phyloP scores from a whole-genome alignment of 2,113 vertebrate species.

The Amphiprion percula region DNA sequence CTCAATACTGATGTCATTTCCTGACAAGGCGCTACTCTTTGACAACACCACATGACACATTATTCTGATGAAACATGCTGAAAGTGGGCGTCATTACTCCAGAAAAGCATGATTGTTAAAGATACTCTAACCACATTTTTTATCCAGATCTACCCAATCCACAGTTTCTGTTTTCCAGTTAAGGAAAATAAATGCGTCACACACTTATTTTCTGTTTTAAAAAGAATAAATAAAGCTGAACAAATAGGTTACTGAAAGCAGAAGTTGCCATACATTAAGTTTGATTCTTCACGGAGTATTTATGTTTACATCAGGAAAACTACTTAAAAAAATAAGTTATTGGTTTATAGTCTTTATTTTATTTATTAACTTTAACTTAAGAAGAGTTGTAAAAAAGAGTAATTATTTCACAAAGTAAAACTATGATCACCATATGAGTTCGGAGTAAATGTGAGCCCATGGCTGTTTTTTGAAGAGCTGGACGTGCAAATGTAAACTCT shows the following conservation, averaged over 20 bases:
- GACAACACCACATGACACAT: conserved; percentile 40
- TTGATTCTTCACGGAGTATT: too few relatives aligned
- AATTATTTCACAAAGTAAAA: conserved; percentile 8
- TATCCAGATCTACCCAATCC: neutral
- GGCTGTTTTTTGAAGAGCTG: conserved; percentile 25
- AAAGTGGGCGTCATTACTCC: conserved; percentile 27
- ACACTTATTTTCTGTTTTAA: neutral
- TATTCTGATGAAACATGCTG: conserved; percentile 66
- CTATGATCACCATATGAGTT: conserved; percentile 28
- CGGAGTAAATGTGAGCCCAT: conserved; percentile 6
- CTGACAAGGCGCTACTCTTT: conserved; percentile 25
- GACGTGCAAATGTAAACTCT: conserved; percentile 41
- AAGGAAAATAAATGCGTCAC: neutral
- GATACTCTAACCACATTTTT: neutral
- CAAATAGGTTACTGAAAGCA: neutral
- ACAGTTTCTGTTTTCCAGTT: neutral
- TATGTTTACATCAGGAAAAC: too few relatives aligned
- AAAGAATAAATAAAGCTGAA: neutral
- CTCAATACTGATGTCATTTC: conserved; percentile 65
- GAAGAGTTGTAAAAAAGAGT: neutral
- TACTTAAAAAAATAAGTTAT: too few relatives aligned
- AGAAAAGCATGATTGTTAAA: neutral
- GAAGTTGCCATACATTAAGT: too few relatives aligned
- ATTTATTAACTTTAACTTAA: neutral
- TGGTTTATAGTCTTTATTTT: too few relatives aligned